Percentiles rank a stretch among this genome's conserved stretches.
These are phyloP conservation scores for Nymphalis urticae DNA, from an alignment of 2,888 invertebrate genomes.

Conservation along the genomic window DNA sequence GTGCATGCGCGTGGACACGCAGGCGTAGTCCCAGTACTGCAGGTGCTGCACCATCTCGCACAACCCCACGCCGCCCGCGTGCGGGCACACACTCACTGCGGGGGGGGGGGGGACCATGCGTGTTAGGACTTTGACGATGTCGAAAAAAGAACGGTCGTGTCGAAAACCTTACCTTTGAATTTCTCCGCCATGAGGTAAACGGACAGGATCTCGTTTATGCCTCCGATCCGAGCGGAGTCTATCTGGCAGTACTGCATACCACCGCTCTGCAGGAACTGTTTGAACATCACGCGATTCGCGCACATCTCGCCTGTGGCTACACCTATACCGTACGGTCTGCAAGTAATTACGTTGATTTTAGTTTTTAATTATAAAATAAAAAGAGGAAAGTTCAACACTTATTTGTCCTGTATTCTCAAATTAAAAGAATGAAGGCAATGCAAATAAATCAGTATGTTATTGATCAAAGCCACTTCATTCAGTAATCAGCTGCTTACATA, in stretches of 20 bases:
- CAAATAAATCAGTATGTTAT: too few relatives aligned
- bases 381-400: too few relatives aligned
- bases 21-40: conserved; percentile 92
- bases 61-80: conserved; percentile 96
- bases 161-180: conserved; percentile 82
- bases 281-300: conserved; percentile 95
- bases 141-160: neutral
- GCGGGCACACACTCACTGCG: conserved; percentile 94
- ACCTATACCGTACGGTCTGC: conserved; percentile 87
- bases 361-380: too few relatives aligned
- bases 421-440: neutral
- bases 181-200: conserved; percentile 95
- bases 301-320: conserved; percentile 97
- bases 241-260: conserved; percentile 95
- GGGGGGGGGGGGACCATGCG: neutral
- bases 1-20: conserved; percentile 86
- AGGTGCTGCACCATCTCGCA: conserved; percentile 97
- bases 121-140: neutral
- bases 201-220: conserved; percentile 92
- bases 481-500: too few relatives aligned
- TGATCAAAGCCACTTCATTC: too few relatives aligned
- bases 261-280: conserved; percentile 90
- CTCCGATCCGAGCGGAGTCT: conserved; percentile 93
- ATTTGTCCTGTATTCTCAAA: too few relatives aligned
- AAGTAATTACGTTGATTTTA: neutral